Percentiles rank a stretch among this genome's conserved stretches.
Conservation (phyloP, 2,113 vertebrate genomes). For the Acanthisitta chloris region DNA sequence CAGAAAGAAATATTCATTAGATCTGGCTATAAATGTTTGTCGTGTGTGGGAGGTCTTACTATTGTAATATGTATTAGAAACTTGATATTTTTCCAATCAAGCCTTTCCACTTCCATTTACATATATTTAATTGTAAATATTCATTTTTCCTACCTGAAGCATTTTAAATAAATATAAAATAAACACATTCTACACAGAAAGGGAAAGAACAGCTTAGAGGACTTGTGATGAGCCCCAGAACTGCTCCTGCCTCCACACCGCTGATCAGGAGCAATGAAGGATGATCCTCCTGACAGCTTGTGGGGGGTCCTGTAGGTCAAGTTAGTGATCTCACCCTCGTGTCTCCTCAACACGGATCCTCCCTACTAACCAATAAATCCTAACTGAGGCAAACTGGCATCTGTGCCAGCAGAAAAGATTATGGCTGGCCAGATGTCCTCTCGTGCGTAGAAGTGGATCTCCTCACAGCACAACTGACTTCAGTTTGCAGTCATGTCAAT, state of each 20-base stretch:
- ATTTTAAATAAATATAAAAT: slow-evolving; percentile 22
- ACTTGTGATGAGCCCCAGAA: neutral
- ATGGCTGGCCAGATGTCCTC: neutral
- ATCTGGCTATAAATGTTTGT: slow-evolving; percentile 47
- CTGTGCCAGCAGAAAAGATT: neutral
- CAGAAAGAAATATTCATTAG: slow-evolving; percentile 41
- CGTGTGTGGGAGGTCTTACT: slow-evolving; percentile 67
- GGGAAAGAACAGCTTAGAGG: neutral
- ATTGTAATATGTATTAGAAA: slow-evolving; percentile 67
- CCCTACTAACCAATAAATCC: neutral
- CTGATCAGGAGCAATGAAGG: neutral
- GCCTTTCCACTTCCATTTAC: slow-evolving; percentile 66
- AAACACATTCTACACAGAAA: neutral
- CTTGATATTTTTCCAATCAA: slow-evolving; percentile 68
- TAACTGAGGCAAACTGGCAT: neutral
- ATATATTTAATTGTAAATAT: slow-evolving; percentile 65
- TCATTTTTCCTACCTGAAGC: slow-evolving; percentile 50
- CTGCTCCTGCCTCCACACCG: neutral
- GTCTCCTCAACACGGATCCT: neutral
- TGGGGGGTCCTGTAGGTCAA: neutral
- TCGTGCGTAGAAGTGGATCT: neutral
- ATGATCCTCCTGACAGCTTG: neutral
- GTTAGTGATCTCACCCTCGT: neutral
- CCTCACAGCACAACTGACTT: neutral
- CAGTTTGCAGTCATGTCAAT: neutral